Base-by-base conservation (phyloP, 2,797 vertebrate genomes). In the Neostethus bicornis region DNA sequence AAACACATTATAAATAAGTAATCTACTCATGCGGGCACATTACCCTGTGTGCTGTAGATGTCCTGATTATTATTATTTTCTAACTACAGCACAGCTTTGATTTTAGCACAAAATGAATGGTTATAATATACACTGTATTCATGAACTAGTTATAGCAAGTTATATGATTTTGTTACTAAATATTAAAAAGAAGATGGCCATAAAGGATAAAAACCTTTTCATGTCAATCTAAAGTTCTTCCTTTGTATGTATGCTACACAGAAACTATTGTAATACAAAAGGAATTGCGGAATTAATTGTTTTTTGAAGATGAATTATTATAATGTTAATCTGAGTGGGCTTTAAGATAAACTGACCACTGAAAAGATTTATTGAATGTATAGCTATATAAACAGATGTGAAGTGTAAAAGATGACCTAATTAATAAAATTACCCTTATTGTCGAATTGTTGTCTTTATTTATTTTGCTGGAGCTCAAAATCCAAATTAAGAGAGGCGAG, bases 381-480 rank as follows among this genome's bases (percentile, higher is more conserved):
- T 51, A 74, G 47, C 46, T 67, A 63, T 67, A 71, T 41, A 75
- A 80, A 74, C 26, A 4, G 26, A 62, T 51, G 37, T 49, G 66
- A 67, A 73, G 68, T 81, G 53, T 76, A 75, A 80, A 84, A 51
- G 73, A 78, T 62, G 44, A 79, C 69, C 37, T 56, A 59, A 78
- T 85, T 61, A 90, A 87, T 89, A 89, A 90, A 90, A 73, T 4
- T 24, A 51, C 69, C 79, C 69, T 69, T 66, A 85, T 88, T 89
- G 85, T 88, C 76, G 67, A 51, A 44, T 39, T 54, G 39, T 7
- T 10, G 39, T 57, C 14, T 43, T 2, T 24, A 41, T 51, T 2
- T 4, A 5, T n/a, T 62, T 78, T 73, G 5, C 68, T 70, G 66
- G 19, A 16, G 10, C 13, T 53, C 4, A n/a, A 37, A 11, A 20